Evolutionary conservation across 2,888 invertebrate genomes (phyloP).

Genomic region (Antitype chi): DNA sequence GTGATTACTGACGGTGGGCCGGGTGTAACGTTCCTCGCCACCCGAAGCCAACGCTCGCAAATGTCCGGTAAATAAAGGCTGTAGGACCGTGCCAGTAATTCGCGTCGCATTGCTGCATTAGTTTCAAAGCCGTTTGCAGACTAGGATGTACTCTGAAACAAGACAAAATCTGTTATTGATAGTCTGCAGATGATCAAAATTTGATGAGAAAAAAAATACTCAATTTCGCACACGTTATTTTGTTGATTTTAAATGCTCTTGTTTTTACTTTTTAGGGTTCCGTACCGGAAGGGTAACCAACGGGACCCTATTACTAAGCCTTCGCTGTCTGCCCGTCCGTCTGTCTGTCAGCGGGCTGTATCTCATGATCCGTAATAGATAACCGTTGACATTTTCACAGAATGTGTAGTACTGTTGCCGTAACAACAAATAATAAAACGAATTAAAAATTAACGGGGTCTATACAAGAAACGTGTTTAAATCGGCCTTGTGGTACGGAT

Average conservation of each 20-base stretch:
- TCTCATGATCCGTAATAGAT: too few relatives aligned
- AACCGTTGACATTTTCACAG: too few relatives aligned
- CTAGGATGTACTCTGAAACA: slow-evolving; percentile 66
- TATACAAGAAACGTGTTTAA: too few relatives aligned
- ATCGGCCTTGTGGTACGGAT: too few relatives aligned
- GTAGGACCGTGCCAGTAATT: slow-evolving; percentile 58
- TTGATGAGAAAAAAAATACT: too few relatives aligned
- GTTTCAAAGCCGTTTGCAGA: slow-evolving; percentile 64
- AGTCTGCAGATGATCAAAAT: background rate
- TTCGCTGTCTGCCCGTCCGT: too few relatives aligned
- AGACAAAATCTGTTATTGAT: slow-evolving; percentile 7
- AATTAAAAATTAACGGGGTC: too few relatives aligned
- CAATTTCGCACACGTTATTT: background rate
- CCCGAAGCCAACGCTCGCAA: slow-evolving; percentile 40
- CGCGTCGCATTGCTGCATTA: slow-evolving; percentile 61
- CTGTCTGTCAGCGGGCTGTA: too few relatives aligned
- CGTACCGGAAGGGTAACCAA: too few relatives aligned
- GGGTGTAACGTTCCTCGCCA: slow-evolving; percentile 14
- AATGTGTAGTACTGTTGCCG: too few relatives aligned
- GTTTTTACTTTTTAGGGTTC: background rate
- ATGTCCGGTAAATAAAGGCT: slow-evolving; percentile 57
- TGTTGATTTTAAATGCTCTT: background rate
- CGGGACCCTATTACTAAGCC: too few relatives aligned
- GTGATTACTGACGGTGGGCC: slow-evolving; percentile 40
- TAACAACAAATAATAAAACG: too few relatives aligned